Base-by-base conservation (phyloP, 2,113 vertebrate genomes). In the Morone saxatilis region DNA sequence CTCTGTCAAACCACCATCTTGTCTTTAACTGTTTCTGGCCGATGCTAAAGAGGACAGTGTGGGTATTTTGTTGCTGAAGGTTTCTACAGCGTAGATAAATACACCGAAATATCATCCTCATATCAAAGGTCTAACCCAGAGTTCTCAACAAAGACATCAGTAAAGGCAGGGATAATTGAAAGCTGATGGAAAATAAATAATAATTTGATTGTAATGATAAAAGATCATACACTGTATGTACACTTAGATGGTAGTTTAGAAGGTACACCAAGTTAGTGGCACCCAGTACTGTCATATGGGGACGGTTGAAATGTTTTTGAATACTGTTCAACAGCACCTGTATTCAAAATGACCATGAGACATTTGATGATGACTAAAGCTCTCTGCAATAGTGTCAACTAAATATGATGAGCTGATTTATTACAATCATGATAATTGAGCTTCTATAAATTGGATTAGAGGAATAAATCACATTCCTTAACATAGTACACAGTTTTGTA, bases 1-100 rank as follows among this genome's bases (percentile, higher is more conserved):
- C 68, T 68, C 67, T 17, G 22, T 16, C 36, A 78, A 80, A 74
- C 14, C 51, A 56, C 57, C 67, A 36, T 61, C 25, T 79, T 56
- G 40, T n/a, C 50, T 65, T 7, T 6, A 16, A 63, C 17, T 54
- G 4, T 25, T 59, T 71, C 51, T 56, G 68, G 61, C 51, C 4
- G 2, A 14, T 47, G 14, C 5, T 45, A 31, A 66, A 14, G 22
- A 56, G 67, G 31, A 41, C 7, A 48, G 51, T 22, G 16, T 36
- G 22, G 11, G 25, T 51, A 11, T 71, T 76, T 68, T 75, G 22
- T 20, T 45, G 40, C 40, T 38, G 45, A 67, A 25, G 17, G 5
- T 41, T 72, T 73, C 13, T 14, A 0, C 17, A 12, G 48, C 57
- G 13, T 16, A 12, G 7, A 60, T 61, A 13, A 80, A 76, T 14